These are phyloP conservation scores for Ornithoptera priamus DNA, from an alignment of 2,888 invertebrate genomes.

Conservation along the genomic window DNA sequence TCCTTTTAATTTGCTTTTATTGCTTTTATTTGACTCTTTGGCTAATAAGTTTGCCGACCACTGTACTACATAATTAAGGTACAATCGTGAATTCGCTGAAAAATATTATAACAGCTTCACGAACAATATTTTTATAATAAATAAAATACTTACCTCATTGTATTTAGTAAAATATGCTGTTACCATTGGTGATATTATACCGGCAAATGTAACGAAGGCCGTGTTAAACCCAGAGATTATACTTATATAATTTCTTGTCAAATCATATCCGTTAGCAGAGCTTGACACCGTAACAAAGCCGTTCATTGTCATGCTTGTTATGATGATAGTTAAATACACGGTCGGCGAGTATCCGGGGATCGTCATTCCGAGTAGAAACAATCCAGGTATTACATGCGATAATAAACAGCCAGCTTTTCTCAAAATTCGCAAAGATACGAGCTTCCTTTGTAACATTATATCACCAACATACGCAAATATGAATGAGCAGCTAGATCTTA, in stretches of 20 bases:
- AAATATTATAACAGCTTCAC: neutral
- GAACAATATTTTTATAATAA: neutral
- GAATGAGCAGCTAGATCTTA: slow-evolving; percentile 33
- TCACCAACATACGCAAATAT: slow-evolving; percentile 37
- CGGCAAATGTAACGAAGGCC: slow-evolving; percentile 80
- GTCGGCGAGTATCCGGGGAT: slow-evolving; percentile 67
- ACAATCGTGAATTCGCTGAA: too few species aligned
- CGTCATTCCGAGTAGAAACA: slow-evolving; percentile 48
- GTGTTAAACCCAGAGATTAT: slow-evolving; percentile 83
- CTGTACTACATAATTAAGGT: too few species aligned
- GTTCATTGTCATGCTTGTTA: slow-evolving; percentile 76
- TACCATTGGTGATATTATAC: slow-evolving; percentile 81
- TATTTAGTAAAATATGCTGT: slow-evolving; percentile 75
- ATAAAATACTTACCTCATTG: slow-evolving; percentile 49
- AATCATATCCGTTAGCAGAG: slow-evolving; percentile 78
- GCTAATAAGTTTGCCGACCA: too few species aligned
- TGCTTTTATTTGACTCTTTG: too few species aligned
- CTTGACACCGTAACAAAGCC: slow-evolving; percentile 70
- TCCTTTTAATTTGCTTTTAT: too few species aligned
- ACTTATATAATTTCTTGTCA: slow-evolving; percentile 84
- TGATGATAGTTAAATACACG: slow-evolving; percentile 71
- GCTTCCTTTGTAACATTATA: slow-evolving; percentile 42
- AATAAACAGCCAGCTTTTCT: slow-evolving; percentile 75
- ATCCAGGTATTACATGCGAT: slow-evolving; percentile 57
- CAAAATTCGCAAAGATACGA: slow-evolving; percentile 47